Percentiles rank a stretch among this genome's conserved stretches.
Conservation (phyloP, 2,797 vertebrate genomes). For the Cottoperca gobio region DNA sequence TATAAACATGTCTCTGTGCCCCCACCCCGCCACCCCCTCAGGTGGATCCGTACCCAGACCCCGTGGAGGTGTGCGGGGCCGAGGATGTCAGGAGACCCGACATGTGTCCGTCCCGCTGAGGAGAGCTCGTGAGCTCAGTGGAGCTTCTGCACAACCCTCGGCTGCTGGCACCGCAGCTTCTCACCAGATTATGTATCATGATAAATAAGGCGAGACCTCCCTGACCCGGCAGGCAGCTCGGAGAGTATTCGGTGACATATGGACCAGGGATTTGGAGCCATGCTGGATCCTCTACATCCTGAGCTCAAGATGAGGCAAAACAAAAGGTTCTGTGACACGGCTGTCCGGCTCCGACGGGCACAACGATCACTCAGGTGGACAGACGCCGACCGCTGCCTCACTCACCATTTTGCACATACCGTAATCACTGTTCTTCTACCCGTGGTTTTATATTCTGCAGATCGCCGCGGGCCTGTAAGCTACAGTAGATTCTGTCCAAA, state of each 20-base stretch:
- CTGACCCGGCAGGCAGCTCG: conserved; percentile 64
- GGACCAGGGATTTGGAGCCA: conserved; percentile 46
- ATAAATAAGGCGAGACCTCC: conserved; percentile 21
- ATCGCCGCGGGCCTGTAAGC: conserved; percentile 44
- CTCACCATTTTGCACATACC: conserved; percentile 91
- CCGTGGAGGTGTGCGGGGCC: conserved; percentile 78
- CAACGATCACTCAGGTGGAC: neutral
- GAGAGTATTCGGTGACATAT: conserved; percentile 73
- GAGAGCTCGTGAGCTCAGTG: conserved; percentile 59
- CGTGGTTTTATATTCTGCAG: conserved; percentile 81
- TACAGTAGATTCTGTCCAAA: conserved; percentile 74
- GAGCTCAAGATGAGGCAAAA: conserved; percentile 34
- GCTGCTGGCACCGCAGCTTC: no score
- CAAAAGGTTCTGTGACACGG: conserved; percentile 49
- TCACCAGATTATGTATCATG: conserved; percentile 52
- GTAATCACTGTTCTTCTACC: conserved; percentile 84
- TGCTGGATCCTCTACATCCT: conserved; percentile 31
- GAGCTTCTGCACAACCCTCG: conserved; percentile 37
- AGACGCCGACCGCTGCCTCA: conserved; percentile 55
- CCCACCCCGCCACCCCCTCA: conserved; percentile 59
- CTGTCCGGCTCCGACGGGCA: conserved; percentile 48
- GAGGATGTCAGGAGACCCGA: conserved; percentile 83
- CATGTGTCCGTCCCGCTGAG: conserved; percentile 92
- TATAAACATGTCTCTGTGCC: no score
- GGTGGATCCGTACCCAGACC: conserved; percentile 94